Evolutionary conservation across 2,888 invertebrate species (phyloP), one percentile per base, ranked within the genome.

Genomic region (Saturnia pavonia): DNA sequence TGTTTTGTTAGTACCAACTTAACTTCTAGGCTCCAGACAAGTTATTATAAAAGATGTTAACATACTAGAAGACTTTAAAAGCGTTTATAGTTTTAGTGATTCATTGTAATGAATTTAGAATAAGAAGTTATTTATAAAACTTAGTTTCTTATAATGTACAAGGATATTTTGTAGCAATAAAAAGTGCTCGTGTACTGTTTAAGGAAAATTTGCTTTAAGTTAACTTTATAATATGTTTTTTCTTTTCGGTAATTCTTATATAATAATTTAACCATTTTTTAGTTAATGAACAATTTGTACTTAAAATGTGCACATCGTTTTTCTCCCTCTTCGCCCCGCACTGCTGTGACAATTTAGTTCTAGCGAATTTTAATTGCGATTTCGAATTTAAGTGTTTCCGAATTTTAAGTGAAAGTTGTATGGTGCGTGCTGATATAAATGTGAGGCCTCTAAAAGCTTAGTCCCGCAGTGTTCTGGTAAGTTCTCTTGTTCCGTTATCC

Each of bases 51-150:
- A 86, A 84, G 78, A 86, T 87, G 84, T 85, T 87, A 83, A 80
- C 76, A 76, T 80, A 78, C 81, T 82, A 79, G 82, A 82, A 81
- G 80, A 82, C 82, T 87, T 85, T 86, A 84, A 86, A 87, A 85
- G 85, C 85, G 85, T 84, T 84, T 81, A 77, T 81, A 82, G 83
- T 82, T 79, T 80, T 81, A 76, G 71, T 72, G 72, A 74, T 77
- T 78, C 77, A 22, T 40, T 51, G 40, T 40, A 65, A 34, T n/a
- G 12, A n/a, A 40, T 34, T 8, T 34, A 65, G n/a, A 65, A 65
- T 65, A 40, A 65, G 4, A 40, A n/a, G 40, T 40, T 65, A 65
- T 65, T 40, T 65, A n/a, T 40, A 65, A 65, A 65, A 65, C 19
- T 40, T 65, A 65, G 40, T 65, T 40, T 40, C 40, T 40, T 65